Evolutionary conservation across 2,797 vertebrate genomes (phyloP), one percentile per base, ranked within the genome.

Genomic region (Macroramphosus scolopax): DNA sequence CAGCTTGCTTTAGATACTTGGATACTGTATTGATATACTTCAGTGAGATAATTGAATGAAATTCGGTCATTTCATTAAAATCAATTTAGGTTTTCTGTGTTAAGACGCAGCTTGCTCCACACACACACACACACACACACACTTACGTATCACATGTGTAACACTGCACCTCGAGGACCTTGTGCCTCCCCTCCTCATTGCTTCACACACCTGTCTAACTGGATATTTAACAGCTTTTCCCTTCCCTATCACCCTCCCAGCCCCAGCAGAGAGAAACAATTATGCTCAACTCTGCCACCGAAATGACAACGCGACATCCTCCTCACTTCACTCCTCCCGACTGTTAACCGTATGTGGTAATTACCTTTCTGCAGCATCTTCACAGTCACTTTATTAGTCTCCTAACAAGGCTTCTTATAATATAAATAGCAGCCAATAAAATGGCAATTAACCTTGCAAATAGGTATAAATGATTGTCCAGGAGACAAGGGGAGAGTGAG

Each of bases 391-490:
- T 87, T 86, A 89, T 89, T 87, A 86, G 81, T 68, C 77, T 74
- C 77, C 79, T 87, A 87, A 89, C 81, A 84, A 83, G 84, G 75
- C 66, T 62, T 85, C 78, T 77, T 15, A 58, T 81, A 80, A 77
- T 81, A 87, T 82, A 89, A 89, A 89, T 85, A 85, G 80, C 71
- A 78, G 52, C 72, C 84, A 84, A 85, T 89, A 77, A 89, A 90
- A 87, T 79, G 81, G 77, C 81, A 90, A 85, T 90, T 88, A 89
- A 90, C 86, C 82, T 86, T 77, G 70, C 80, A 89, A 90, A 87
- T 87, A 77, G 70, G 78, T 81, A 78, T 84, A 87, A 87, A 87
- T 80, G 79, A 83, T 67, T 79, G 80, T 81, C 84, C 84, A 56
- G 71, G 73, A 78, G 78, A 83, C 69, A 42, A 49, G 63, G 16